phyloP scores from a whole-genome alignment of 23 tunicate genomes.

The Trididemnum miniatum region DNA sequence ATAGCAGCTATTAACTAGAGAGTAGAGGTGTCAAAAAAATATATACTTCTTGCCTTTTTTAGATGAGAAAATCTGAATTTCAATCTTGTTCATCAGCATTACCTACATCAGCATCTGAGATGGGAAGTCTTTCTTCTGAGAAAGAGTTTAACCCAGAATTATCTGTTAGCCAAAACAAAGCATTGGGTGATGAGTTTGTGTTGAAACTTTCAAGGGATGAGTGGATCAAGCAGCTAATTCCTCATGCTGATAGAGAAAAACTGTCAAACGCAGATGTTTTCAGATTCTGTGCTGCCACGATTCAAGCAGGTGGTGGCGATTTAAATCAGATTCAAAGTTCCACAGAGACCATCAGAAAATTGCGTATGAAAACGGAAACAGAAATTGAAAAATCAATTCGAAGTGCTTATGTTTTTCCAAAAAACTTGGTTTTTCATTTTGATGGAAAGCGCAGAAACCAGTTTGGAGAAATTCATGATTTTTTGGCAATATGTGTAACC shows the following conservation, averaged over 20 bases:
- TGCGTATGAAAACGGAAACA: not conserved
- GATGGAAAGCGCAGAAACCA: conserved; percentile 12
- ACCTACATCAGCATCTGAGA: not conserved
- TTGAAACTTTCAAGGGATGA: conserved; percentile 5
- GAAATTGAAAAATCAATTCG: not conserved
- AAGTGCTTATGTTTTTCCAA: not conserved
- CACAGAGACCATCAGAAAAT: conserved; percentile 11
- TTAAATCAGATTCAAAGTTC: conserved; percentile 13
- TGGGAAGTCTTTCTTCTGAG: conserved; percentile 12
- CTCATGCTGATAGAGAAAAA: conserved; percentile 19
- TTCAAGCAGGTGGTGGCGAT: conserved; percentile 19
- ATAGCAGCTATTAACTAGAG: not conserved
- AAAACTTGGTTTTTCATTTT: not conserved
- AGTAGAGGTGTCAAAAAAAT: not conserved
- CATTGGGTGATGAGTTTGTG: conserved; percentile 1
- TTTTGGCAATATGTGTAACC: not conserved
- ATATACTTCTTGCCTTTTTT: conserved; percentile 2
- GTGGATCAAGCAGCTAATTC: conserved; percentile 10
- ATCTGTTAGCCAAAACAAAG: not conserved
- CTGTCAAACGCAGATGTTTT: conserved; percentile 4
- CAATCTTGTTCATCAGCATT: not conserved
- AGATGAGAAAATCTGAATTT: not conserved
- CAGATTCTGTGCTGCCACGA: conserved; percentile 13
- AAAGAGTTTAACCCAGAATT: conserved; percentile 1
- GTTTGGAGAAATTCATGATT: not conserved